These are phyloP conservation scores for Seriola rivoliana DNA, from an alignment of 2,113 vertebrate species.

Conservation along the genomic window DNA sequence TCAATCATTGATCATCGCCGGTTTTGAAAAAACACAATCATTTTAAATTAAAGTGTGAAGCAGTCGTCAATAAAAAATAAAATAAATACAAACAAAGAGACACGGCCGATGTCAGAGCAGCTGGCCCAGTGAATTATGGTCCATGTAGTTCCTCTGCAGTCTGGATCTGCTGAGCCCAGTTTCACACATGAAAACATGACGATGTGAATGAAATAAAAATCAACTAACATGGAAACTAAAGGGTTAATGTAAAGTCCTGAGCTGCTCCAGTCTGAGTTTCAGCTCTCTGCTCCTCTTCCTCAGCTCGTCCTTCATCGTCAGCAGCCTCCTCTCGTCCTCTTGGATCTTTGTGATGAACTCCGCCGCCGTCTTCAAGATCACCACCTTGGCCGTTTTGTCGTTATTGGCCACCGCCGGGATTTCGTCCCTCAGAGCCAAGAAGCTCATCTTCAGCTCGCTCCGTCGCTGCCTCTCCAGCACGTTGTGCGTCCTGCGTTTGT, in stretches of 20 bases:
- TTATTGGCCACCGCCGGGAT: slow-evolving; percentile 92
- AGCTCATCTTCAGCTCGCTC: slow-evolving; percentile 93
- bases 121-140: background rate
- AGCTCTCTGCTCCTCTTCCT: slow-evolving; percentile 83
- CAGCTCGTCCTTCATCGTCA: slow-evolving; percentile 87
- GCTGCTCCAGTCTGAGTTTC: slow-evolving; percentile 45
- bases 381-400: slow-evolving; percentile 91
- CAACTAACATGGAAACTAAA: background rate
- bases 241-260: slow-evolving; percentile 38
- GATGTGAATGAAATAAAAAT: background rate
- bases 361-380: slow-evolving; percentile 92
- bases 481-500: slow-evolving; percentile 93
- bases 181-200: background rate
- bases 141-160: background rate
- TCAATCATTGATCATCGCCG: slow-evolving; percentile 3
- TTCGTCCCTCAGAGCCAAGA: slow-evolving; percentile 91
- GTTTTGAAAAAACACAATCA: background rate
- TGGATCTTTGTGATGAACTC: slow-evolving; percentile 88
- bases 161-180: no score
- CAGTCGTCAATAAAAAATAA: background rate
- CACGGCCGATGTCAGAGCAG: background rate
- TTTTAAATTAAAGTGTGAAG: background rate
- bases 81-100: background rate
- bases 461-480: slow-evolving; percentile 93
- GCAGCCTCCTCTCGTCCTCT: slow-evolving; percentile 88